Evolutionary conservation across 2,797 vertebrate genomes (phyloP), one percentile per base, ranked within the genome.

Genomic region (Pseudomugil gertrudae): DNA sequence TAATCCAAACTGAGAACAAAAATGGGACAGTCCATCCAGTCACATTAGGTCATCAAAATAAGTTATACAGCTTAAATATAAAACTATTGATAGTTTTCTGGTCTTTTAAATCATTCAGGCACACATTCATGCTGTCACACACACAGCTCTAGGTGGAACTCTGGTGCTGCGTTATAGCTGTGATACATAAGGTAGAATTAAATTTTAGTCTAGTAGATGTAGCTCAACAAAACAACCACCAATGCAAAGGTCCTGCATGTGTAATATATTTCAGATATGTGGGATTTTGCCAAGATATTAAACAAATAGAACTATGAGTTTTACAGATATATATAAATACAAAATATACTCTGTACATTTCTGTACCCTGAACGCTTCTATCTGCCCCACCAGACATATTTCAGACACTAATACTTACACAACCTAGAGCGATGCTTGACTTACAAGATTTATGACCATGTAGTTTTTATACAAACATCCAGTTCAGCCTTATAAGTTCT

Each of bases 111-210:
- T 76, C 35, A 47, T 71, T 79, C 9, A 78, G 66, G 58, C 78
- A 81, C 80, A 91, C 87, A 90, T 87, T 88, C 88, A 88, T 63
- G 58, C 54, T 38, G 82, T 90, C 82, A 72, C 55, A 73, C 78
- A 86, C 73, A 78, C n/a, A n/a, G 84, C 76, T 87, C 78, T 68
- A 21, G 56, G 64, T 66, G 68, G 40, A 72, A 66, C 70, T 64
- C 33, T 60, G 62, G 55, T 67, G 77, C 6, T 85, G 80, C 61
- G 21, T 57, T 57, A 48, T 60, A 50, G 72, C 38, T 66, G 29
- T 32, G 21, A 71, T 58, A 78, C 21, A 57, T 48, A 19, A 3
- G 5, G 13, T 35, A 58, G 29, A 52, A 63, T 69, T 14, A 13
- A 56, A 5, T 29, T 68, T 52, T n/a, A n/a, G n/a, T n/a, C n/a